Evolutionary conservation across 1,140 invertebrate species (phyloP), one percentile per base, ranked within the genome.

Genomic region (Eurosta solidaginis): DNA sequence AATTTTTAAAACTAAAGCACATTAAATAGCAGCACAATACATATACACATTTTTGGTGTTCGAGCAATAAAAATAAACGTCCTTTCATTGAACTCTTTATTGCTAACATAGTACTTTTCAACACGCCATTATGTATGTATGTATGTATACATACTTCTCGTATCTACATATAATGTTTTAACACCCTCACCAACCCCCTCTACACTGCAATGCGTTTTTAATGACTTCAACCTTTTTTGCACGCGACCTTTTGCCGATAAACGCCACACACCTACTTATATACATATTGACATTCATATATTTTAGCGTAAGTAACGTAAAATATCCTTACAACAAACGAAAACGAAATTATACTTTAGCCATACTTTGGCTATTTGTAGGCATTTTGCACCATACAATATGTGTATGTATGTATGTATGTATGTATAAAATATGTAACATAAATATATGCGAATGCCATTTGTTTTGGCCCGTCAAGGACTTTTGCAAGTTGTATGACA

Each of bases 61-160:
- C n/a, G n/a, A 40, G 33, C 33, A 36, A 40, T 40, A 33, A 68
- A 68, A 68, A 68, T 68, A 68, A 68, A 40, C 36, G 59, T 40
- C n/a, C 33, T 68, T 68, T 68, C 59, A 68, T 68, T 68, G 59
- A 68, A 68, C 59, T 40, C 33, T 68, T 68, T 68, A 68, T n/a
- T 7, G 36, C 36, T 29, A 42, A 68, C 36, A 22, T 14, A 68
- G 27, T 33, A 40, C 59, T 68, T 68, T 68, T 42, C 1, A 68
- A 20, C 59, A 33, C 9, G 49, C 2, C 27, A 22, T 40, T 40
- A 20, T 20, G 20, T 7, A n/a, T n/a, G n/a, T n/a, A n/a, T n/a
- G n/a, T n/a, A n/a, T n/a, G n/a, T n/a, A n/a, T n/a, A n/a, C n/a
- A n/a, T n/a, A n/a, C n/a, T n/a, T n/a, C n/a, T n/a, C n/a, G n/a